Conservation (phyloP, 1,140 invertebrate species). For the Drosophila sturtevanti region DNA sequence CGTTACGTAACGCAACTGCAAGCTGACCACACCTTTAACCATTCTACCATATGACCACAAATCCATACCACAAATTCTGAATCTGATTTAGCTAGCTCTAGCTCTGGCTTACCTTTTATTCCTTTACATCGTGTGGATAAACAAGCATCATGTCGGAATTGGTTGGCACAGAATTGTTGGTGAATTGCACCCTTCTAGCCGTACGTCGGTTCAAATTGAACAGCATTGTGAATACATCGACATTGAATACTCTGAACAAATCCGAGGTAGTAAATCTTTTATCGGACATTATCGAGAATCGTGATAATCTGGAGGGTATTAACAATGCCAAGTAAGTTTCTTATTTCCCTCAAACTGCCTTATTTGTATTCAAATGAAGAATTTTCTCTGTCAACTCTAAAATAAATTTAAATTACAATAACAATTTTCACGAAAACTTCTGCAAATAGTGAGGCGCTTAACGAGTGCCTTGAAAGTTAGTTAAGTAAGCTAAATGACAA, state of each 20-base stretch:
- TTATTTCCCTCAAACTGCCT: background rate
- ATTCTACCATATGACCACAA: background rate
- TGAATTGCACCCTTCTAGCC: constrained; percentile 80
- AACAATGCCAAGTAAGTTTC: constrained; percentile 78
- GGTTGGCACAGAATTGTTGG: constrained; percentile 77
- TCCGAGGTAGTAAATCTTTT: constrained; percentile 75
- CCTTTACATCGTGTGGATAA: background rate
- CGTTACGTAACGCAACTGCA: constrained; percentile 48
- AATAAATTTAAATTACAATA: background rate
- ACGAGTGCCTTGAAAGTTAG: background rate
- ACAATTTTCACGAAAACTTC: background rate
- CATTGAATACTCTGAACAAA: constrained; percentile 67
- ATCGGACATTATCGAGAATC: constrained; percentile 77
- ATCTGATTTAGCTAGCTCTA: background rate
- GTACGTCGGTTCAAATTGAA: constrained; percentile 75
- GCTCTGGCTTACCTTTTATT: too few species aligned
- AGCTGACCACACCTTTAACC: constrained; percentile 4
- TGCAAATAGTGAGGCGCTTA: background rate
- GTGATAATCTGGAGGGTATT: constrained; percentile 74
- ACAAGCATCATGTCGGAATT: constrained; percentile 71
- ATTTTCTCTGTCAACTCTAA: too few species aligned
- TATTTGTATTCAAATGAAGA: too few species aligned
- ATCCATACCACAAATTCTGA: background rate
- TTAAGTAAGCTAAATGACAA: constrained; percentile 40
- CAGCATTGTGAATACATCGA: constrained; percentile 72